Conservation (phyloP, 2,797 vertebrate species). For the Meda fulgida region DNA sequence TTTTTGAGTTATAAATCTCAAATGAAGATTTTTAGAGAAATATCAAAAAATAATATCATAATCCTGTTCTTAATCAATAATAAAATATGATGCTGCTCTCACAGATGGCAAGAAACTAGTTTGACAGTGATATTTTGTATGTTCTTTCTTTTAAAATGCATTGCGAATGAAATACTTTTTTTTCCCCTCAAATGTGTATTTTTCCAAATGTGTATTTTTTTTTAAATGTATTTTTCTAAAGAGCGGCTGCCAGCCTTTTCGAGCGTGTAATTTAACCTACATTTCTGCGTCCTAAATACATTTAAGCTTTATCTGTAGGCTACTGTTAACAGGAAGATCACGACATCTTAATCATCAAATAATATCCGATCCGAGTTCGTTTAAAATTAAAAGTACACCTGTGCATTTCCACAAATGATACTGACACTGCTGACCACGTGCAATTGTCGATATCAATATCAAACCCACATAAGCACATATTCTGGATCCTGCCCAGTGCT, state of each 20-base stretch:
- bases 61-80: not conserved
- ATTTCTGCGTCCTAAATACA: not conserved
- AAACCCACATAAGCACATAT: conserved; percentile 43
- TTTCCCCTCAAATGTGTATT: not conserved
- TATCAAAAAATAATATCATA: not conserved
- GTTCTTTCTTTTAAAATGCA: not conserved
- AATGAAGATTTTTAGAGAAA: not conserved
- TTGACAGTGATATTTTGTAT: not conserved
- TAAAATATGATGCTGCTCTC: not conserved
- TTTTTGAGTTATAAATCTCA: not conserved
- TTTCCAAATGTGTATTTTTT: not conserved
- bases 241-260: not conserved
- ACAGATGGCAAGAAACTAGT: not conserved
- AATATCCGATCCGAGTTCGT: not conserved
- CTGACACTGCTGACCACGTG: not conserved
- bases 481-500: not conserved
- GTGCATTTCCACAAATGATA: not conserved
- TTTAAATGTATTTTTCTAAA: not conserved
- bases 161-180: not conserved
- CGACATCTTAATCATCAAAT: not conserved
- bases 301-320: not conserved
- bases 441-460: conserved; percentile 61
- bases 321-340: not conserved
- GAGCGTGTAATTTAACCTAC: not conserved
- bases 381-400: not conserved